Conservation (phyloP, 2,113 vertebrate species). For the Lagopus leucura region DNA sequence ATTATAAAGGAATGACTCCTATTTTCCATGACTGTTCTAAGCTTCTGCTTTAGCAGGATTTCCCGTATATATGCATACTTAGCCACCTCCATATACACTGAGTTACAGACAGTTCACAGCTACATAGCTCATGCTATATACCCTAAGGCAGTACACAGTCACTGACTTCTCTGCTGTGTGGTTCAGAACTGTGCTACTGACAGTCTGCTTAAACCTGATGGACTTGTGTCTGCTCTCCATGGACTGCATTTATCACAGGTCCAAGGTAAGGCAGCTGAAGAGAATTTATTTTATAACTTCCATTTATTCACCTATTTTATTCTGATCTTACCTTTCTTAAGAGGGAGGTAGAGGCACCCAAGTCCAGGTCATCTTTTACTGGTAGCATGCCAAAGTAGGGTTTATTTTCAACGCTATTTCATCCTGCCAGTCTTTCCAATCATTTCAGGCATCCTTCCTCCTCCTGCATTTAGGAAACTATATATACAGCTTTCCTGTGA, state of each 20-base stretch:
- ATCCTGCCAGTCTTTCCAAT: constrained; percentile 42
- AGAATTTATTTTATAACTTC: neutral
- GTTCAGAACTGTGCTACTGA: neutral
- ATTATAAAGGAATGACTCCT: neutral
- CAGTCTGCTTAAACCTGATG: neutral
- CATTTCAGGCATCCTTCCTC: constrained; percentile 30
- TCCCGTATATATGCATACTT: neutral
- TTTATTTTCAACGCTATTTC: constrained; percentile 62
- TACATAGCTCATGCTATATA: neutral
- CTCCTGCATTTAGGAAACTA: constrained; percentile 20
- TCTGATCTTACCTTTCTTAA: constrained; percentile 8
- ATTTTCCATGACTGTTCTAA: neutral
- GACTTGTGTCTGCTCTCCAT: neutral
- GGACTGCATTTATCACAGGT: neutral
- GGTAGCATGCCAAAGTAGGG: constrained; percentile 34
- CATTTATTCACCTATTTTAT: constrained; percentile 24
- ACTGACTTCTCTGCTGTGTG: neutral
- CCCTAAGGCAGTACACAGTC: neutral
- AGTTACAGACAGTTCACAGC: neutral
- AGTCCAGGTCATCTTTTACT: constrained; percentile 5
- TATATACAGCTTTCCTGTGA: constrained; percentile 42
- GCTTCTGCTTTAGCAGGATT: neutral
- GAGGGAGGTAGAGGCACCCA: neutral
- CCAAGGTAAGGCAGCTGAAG: neutral
- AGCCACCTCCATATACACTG: neutral